Conservation (phyloP, 2,797 vertebrate species). For the Heliangelus exortis region DNA sequence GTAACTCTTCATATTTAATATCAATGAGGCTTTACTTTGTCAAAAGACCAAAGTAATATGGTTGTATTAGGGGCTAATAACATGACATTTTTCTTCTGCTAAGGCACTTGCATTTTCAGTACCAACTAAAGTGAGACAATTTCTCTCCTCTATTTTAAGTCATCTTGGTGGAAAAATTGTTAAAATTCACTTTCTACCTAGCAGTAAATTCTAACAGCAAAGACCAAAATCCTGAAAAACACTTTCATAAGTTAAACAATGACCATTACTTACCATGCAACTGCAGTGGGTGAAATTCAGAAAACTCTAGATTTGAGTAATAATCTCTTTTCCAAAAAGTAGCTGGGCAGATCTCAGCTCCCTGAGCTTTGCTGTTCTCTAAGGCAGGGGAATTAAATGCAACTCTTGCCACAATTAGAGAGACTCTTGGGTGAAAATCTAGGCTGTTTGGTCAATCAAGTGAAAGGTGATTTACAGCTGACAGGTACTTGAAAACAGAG, state of each 20-base stretch:
- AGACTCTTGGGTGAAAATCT: neutral
- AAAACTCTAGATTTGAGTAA: neutral
- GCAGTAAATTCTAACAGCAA: constrained; percentile 6
- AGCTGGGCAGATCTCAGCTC: neutral
- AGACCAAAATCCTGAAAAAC: neutral
- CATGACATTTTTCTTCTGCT: constrained; percentile 41
- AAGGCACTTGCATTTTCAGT: constrained; percentile 34
- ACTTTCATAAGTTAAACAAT: neutral
- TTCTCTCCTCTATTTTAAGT: constrained; percentile 33
- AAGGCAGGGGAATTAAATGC: neutral
- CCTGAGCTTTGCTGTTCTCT: neutral
- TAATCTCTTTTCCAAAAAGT: neutral
- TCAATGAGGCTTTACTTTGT: constrained; percentile 39
- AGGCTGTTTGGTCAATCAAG: neutral
- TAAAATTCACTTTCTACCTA: constrained; percentile 30
- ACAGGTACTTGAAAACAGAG: constrained; percentile 6
- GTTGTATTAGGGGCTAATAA: constrained; percentile 52
- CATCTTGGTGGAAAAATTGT: constrained; percentile 13
- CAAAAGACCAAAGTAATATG: constrained; percentile 51
- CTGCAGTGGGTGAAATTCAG: neutral
- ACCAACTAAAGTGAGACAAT: neutral
- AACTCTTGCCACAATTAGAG: neutral
- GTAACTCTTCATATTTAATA: constrained; percentile 52
- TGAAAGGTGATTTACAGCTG: constrained; percentile 30
- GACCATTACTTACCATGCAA: neutral